Conservation (phyloP, 2,797 vertebrate species). For the Manis crassicaudata region DNA sequence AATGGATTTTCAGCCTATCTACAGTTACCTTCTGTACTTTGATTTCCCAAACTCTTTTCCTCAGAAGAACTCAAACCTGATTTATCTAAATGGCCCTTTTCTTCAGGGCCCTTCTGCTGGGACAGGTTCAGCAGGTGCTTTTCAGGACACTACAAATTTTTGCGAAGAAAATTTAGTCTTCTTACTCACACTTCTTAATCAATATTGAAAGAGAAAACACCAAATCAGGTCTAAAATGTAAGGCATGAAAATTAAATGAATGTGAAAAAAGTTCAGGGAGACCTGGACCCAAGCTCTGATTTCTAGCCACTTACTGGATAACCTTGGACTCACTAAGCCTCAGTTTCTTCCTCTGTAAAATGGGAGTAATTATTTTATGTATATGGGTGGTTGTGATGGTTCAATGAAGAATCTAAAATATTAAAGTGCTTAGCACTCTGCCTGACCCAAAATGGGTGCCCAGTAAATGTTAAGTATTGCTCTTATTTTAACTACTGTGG, state of each 20-base stretch:
- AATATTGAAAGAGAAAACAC: conserved; percentile 7
- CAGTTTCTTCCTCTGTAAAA: neutral
- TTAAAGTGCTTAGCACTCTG: neutral
- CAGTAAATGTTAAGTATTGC: neutral
- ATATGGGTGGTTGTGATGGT: neutral
- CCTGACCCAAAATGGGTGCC: neutral
- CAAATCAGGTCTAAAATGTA: conserved; percentile 22
- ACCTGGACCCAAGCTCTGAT: neutral
- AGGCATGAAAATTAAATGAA: neutral
- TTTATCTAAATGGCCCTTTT: neutral
- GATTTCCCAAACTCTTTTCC: neutral
- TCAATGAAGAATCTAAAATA: neutral
- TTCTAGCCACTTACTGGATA: neutral
- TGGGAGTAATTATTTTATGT: neutral
- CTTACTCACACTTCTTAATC: neutral
- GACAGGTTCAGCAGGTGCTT: neutral
- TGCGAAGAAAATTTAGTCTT: neutral
- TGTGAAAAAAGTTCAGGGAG: neutral
- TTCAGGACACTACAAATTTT: neutral
- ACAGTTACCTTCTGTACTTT: neutral
- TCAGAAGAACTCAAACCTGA: neutral
- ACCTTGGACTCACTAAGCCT: neutral
- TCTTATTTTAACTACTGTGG: neutral
- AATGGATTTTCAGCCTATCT: neutral
- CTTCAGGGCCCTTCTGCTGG: neutral